Percentiles rank a stretch among this genome's conserved stretches.
Evolutionary conservation across 2,888 invertebrate genomes (phyloP).

Genomic region (Tetheella fluctuosa): DNA sequence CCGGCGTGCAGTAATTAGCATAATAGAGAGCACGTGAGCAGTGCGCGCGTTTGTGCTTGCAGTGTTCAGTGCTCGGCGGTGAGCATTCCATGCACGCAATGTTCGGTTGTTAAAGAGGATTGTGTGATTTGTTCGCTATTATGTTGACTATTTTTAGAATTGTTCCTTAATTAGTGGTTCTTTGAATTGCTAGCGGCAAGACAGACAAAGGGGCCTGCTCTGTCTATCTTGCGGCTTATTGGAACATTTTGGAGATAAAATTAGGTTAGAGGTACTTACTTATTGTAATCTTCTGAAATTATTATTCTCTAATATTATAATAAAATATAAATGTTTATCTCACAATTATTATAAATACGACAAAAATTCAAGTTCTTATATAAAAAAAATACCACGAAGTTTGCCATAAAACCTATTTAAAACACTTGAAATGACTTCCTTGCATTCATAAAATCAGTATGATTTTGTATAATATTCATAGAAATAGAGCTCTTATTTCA

Average conservation of each 20-base stretch:
- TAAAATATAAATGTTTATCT: too few species aligned
- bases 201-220: too few species aligned
- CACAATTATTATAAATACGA: too few species aligned
- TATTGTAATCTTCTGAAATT: too few species aligned
- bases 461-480: background rate
- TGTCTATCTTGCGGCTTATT: too few species aligned
- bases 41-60: slow-evolving; percentile 10
- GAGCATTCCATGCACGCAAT: background rate
- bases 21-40: slow-evolving; percentile 26
- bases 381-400: too few species aligned
- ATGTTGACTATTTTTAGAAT: background rate
- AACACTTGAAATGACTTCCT: background rate
- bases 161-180: too few species aligned
- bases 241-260: too few species aligned
- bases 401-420: background rate
- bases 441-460: background rate
- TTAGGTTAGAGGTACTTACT: too few species aligned
- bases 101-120: background rate
- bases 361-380: too few species aligned
- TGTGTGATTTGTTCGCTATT: background rate
- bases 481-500: background rate
- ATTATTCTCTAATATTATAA: too few species aligned
- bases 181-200: too few species aligned
- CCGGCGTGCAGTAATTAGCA: slow-evolving; percentile 32
- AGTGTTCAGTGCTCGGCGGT: background rate